Conservation (phyloP, 2,888 invertebrate species). For the Tetheella fluctuosa region DNA sequence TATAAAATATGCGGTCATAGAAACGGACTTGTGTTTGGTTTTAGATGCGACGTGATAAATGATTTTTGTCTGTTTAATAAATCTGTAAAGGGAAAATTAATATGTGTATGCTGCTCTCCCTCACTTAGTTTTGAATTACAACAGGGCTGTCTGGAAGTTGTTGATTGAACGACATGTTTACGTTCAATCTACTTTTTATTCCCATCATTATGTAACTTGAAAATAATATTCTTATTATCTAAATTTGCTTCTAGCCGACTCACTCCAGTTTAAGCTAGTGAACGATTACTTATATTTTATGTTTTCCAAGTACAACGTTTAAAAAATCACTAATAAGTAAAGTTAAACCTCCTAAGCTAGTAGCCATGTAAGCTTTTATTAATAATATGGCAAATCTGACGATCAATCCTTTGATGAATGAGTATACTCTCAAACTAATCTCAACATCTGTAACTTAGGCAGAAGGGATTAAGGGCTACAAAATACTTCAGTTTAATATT, state of each 20-base stretch:
- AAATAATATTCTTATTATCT: too few species aligned
- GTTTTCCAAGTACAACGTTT: not conserved
- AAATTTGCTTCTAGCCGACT: too few species aligned
- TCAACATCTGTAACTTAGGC: conserved; percentile 58
- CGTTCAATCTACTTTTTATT: not conserved
- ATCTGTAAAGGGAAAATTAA: conserved; percentile 9
- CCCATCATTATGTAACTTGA: not conserved
- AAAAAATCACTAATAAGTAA: not conserved
- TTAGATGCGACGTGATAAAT: conserved; percentile 26
- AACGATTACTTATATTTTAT: not conserved
- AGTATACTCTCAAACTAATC: conserved; percentile 59
- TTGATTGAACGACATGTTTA: conserved; percentile 1
- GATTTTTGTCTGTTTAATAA: conserved; percentile 15
- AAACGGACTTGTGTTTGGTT: conserved; percentile 22
- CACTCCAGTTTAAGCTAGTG: too few species aligned
- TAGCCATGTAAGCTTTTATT: not conserved
- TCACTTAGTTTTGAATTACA: conserved; percentile 8
- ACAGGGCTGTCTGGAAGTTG: not conserved
- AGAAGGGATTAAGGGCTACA: conserved; percentile 49
- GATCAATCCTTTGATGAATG: conserved; percentile 56
- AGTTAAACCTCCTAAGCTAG: not conserved
- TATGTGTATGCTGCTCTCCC: not conserved
- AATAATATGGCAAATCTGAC: conserved; percentile 33
- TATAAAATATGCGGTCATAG: conserved; percentile 43
- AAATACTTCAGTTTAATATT: conserved; percentile 45